Percentiles rank a stretch among this genome's conserved stretches.
These are phyloP conservation scores for Dipus sagitta DNA, from an alignment of 2,797 vertebrate species.

Conservation along the genomic window DNA sequence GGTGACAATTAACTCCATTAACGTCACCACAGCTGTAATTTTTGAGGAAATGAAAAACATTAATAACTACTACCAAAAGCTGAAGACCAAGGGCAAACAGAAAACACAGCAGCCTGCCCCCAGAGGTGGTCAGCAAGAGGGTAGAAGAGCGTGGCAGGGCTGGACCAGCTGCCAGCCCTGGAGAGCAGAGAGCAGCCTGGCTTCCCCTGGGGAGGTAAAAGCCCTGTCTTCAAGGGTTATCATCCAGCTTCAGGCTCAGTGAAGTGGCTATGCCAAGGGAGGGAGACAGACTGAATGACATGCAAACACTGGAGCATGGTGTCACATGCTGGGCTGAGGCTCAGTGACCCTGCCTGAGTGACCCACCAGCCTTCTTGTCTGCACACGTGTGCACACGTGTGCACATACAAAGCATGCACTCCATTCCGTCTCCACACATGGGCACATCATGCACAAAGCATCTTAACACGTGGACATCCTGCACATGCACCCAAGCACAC, in stretches of 20 bases:
- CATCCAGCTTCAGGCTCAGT: background rate
- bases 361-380: too few species aligned
- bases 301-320: background rate
- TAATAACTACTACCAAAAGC: constrained; percentile 84
- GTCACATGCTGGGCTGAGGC: background rate
- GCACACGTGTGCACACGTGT: too few species aligned
- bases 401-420: too few species aligned
- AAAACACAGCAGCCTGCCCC: constrained; percentile 1
- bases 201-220: background rate
- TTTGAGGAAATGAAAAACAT: constrained; percentile 87
- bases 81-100: constrained; percentile 66
- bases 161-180: constrained; percentile 7
- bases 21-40: constrained; percentile 88
- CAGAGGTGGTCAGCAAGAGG: constrained; percentile 37
- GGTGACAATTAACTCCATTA: constrained; percentile 87
- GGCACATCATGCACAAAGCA: too few species aligned
- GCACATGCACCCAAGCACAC: background rate
- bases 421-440: background rate
- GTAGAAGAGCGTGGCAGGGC: constrained; percentile 45
- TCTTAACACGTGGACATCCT: background rate
- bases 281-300: fast-evolving
- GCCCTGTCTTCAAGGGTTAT: background rate
- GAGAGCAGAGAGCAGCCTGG: fast-evolving
- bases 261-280: background rate
- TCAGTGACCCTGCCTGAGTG: background rate